Evolutionary conservation across 64 coral and sea anemone species (phyloP), one percentile per base, ranked within the genome.

Genomic region (Pachyseris speciosa): DNA sequence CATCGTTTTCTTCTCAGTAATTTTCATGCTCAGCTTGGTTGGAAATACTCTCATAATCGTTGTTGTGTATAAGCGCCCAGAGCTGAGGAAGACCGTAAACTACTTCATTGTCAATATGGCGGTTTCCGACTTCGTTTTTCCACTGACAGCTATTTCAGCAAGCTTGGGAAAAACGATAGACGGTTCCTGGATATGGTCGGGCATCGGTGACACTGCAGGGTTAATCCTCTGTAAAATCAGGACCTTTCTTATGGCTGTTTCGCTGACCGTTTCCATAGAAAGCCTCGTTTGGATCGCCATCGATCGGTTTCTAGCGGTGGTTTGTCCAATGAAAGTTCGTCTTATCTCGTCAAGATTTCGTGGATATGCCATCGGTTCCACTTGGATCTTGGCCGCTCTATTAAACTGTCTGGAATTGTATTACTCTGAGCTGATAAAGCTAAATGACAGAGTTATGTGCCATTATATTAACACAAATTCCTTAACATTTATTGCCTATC

Each of bases 221-320:
- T 12, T 75, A 51, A 33, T 76, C 1, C 26, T 51, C 3, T 76
- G 73, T 30, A 52, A 76, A 12, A 22, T 51, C 5, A 29, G 5
- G 43, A 48, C 9, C n/a, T 51, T 32, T 51, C 9, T 52, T 3
- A n/a, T 28, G 40, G 8, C 19, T 5, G 36, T 39, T 39, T 70
- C 67, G 2, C 5, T 70, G 6, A 22, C 34, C 22, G 67, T 71
- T 39, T 71, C 67, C 13, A 52, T 27, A 17, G 2, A 10, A 75
- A 75, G 72, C 25, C 44, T 75, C 10, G 25, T 75, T 50, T 75
- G 72, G 72, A 75, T 75, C 5, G 43, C 72, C 9, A 9, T 75
- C 11, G 72, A 75, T 75, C 41, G 73, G 17, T 52, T 52, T 52
- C 1, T 52, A 15, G 73, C 26, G 5, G 45, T 52, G 25, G 44